Conservation (phyloP, 37 sponge, comb jelly and placozoan genomes). For the Chondrosia reniformis region DNA sequence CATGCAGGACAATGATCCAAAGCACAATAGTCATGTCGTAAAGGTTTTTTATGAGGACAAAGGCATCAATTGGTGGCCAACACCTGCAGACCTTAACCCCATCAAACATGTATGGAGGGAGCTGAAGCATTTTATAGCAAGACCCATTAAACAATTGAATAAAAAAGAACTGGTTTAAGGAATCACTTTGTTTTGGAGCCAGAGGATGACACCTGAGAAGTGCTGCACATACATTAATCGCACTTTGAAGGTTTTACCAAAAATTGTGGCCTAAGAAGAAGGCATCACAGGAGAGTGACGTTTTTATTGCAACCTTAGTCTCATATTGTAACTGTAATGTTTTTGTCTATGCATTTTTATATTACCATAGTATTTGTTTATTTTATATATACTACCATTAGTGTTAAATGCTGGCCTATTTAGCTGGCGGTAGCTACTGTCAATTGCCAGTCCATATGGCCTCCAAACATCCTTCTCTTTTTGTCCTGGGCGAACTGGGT, state of each 20-base stretch:
- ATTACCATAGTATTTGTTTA: too few relatives aligned
- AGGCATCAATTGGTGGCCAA: constrained; percentile 2
- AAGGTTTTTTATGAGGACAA: background rate
- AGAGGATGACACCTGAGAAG: background rate
- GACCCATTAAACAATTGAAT: background rate
- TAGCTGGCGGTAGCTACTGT: background rate
- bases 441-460: background rate
- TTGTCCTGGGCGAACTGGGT: background rate
- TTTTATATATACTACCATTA: too few relatives aligned
- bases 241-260: background rate
- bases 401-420: background rate
- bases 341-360: too few relatives aligned
- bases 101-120: background rate
- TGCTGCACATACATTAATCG: background rate
- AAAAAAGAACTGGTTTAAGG: background rate
- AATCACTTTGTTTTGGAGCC: background rate
- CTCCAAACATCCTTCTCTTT: background rate
- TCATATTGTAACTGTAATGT: too few relatives aligned
- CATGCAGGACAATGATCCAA: constrained; percentile 12
- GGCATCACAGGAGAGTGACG: background rate
- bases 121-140: background rate
- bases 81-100: constrained; percentile 6
- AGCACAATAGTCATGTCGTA: background rate
- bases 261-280: constrained; percentile 3
- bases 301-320: background rate